phyloP scores from a whole-genome alignment of 2,113 vertebrate genomes.

The Coreoperca whiteheadi region DNA sequence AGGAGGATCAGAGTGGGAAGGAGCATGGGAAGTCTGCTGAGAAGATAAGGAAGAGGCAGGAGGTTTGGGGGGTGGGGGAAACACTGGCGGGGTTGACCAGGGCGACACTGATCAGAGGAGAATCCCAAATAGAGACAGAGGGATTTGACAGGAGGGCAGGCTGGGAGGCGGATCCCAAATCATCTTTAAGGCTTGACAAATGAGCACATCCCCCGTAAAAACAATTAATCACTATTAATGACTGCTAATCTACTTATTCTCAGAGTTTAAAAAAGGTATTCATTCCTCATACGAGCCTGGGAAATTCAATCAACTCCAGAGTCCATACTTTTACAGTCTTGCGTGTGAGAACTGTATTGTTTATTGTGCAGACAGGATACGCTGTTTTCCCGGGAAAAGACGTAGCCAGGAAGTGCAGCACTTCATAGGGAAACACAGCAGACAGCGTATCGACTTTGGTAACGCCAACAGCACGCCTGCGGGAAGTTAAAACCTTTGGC shows the following conservation, averaged over 20 bases:
- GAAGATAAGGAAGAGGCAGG: constrained; percentile 73
- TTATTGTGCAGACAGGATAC: constrained; percentile 85
- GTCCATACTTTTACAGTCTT: constrained; percentile 54
- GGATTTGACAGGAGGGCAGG: constrained; percentile 26
- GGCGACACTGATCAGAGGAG: constrained; percentile 54
- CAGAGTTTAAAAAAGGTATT: constrained; percentile 12
- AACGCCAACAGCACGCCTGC: constrained; percentile 41
- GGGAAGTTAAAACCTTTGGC: constrained; percentile 72
- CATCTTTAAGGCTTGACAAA: background rate
- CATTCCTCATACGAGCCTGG: constrained; percentile 38
- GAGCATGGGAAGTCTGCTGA: constrained; percentile 74
- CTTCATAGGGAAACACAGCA: constrained; percentile 63
- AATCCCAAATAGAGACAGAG: constrained; percentile 54
- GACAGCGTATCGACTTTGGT: constrained; percentile 55
- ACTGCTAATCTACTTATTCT: constrained; percentile 32
- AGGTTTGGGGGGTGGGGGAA: constrained; percentile 44
- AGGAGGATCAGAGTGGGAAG: constrained; percentile 46
- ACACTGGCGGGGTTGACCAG: constrained; percentile 13
- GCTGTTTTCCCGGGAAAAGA: constrained; percentile 85
- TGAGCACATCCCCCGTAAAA: constrained; percentile 22
- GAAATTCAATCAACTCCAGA: constrained; percentile 56
- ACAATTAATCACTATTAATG: constrained; percentile 40
- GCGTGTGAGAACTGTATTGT: constrained; percentile 85
- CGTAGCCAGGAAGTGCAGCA: constrained; percentile 77
- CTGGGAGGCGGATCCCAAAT: constrained; percentile 11